A percentile compares a stretch with the other conserved stretches of the same genome.
Evolutionary conservation across 2,797 vertebrate species (phyloP).

Genomic region (Gambusia yucatana): DNA sequence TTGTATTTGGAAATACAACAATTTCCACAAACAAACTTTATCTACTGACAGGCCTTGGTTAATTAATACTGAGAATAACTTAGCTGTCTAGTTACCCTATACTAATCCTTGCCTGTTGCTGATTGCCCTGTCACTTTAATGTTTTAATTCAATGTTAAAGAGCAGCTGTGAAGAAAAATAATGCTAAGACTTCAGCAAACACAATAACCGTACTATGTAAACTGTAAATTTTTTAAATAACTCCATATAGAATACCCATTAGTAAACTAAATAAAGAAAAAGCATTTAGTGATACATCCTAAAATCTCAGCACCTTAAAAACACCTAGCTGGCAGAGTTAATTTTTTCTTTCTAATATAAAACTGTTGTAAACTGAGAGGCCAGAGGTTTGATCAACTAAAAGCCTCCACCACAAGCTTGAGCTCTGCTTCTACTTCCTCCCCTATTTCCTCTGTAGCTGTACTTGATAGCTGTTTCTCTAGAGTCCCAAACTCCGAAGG

Average conservation of each 20-base stretch:
- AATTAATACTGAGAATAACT: conserved; percentile 44
- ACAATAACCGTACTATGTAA: neutral
- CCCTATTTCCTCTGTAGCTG: neutral
- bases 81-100: conserved; percentile 51
- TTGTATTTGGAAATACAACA: conserved; percentile 4
- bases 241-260: neutral
- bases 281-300: neutral
- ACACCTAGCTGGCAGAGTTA: neutral
- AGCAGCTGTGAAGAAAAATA: neutral
- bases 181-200: neutral
- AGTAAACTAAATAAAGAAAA: neutral
- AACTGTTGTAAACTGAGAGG: neutral
- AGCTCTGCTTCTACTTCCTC: neutral
- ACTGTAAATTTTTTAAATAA: neutral
- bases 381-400: neutral
- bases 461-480: neutral
- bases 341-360: neutral
- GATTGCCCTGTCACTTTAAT: conserved; percentile 53
- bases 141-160: neutral
- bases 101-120: conserved; percentile 49
- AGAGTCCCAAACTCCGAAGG: neutral
- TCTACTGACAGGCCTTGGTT: conserved; percentile 60
- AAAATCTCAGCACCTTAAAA: neutral
- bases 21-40: conserved; percentile 49
- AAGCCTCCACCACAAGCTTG: neutral